A percentile compares a stretch with the other conserved stretches of the same genome.
phyloP scores from a whole-genome alignment of 1,140 invertebrate species.

The Sycophila sp. region DNA sequence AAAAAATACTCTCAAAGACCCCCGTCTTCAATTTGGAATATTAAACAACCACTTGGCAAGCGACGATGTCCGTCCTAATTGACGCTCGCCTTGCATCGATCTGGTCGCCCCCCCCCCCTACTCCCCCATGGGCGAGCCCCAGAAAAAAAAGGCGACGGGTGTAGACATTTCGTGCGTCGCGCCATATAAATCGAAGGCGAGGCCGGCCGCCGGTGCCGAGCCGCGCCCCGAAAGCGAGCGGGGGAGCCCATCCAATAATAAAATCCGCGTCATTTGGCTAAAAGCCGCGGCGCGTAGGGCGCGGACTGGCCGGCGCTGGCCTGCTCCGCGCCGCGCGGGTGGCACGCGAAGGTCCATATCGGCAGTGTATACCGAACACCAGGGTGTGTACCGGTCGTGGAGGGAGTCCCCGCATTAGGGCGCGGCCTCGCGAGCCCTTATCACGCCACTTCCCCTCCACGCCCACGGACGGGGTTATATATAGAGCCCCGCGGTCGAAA shows the following conservation, averaged over 20 bases:
- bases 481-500: too few relatives aligned
- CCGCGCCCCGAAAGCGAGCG: constrained; percentile 42
- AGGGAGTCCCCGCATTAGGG: too few relatives aligned
- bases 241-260: constrained; percentile 57
- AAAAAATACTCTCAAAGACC: too few relatives aligned
- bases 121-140: too few relatives aligned
- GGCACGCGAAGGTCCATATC: not conserved
- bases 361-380: not conserved
- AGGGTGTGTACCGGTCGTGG: constrained; percentile 46
- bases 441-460: constrained; percentile 47
- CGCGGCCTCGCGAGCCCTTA: constrained; percentile 54
- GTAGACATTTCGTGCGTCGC: too few relatives aligned
- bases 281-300: constrained; percentile 52
- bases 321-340: not conserved
- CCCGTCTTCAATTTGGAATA: too few relatives aligned
- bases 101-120: not conserved
- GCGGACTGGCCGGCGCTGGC: not conserved
- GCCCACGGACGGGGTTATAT: not conserved
- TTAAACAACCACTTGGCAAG: constrained; percentile 50
- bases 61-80: constrained; percentile 6
- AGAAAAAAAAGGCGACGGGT: too few relatives aligned
- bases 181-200: too few relatives aligned
- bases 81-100: not conserved
- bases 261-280: constrained; percentile 63
- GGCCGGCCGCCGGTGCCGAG: not conserved